These are phyloP conservation scores for Scaptomyza pallida DNA, from an alignment of 1,140 invertebrate genomes.

Conservation along the genomic window DNA sequence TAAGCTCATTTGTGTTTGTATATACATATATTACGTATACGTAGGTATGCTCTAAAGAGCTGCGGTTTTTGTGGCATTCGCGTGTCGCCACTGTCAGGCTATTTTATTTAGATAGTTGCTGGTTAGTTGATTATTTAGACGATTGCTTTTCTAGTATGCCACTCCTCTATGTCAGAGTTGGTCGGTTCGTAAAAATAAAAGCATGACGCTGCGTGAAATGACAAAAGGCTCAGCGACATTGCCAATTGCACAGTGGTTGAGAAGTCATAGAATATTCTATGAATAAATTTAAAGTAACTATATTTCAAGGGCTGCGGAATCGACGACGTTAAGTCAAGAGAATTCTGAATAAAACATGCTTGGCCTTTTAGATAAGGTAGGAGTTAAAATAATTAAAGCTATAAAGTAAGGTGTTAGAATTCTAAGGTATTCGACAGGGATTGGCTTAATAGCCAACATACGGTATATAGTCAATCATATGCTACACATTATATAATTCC, in stretches of 20 bases:
- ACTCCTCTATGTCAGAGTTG: constrained; percentile 41
- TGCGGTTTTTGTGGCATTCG: constrained; percentile 47
- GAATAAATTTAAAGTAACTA: too few species aligned
- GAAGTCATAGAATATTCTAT: too few species aligned
- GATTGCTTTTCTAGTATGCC: constrained; percentile 45
- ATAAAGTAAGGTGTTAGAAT: too few species aligned
- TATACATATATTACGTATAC: constrained; percentile 13
- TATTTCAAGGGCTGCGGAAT: too few species aligned
- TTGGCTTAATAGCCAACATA: too few species aligned
- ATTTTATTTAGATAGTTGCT: constrained; percentile 52
- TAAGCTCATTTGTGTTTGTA: background rate
- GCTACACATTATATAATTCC: too few species aligned
- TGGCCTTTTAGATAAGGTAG: too few species aligned
- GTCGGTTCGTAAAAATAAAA: constrained; percentile 34
- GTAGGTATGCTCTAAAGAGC: constrained; percentile 34
- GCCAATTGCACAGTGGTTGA: constrained; percentile 39
- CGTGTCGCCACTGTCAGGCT: constrained; percentile 41
- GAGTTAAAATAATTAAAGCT: too few species aligned
- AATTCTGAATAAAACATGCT: too few species aligned
- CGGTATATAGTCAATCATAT: too few species aligned
- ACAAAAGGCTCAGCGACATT: constrained; percentile 50
- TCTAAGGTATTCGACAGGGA: too few species aligned
- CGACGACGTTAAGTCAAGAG: too few species aligned
- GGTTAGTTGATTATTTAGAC: constrained; percentile 40
- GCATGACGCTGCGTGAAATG: constrained; percentile 64